Evolutionary conservation across 2,113 vertebrate genomes (phyloP), one percentile per base, ranked within the genome.

Genomic region (Oncorhynchus clarkii): DNA sequence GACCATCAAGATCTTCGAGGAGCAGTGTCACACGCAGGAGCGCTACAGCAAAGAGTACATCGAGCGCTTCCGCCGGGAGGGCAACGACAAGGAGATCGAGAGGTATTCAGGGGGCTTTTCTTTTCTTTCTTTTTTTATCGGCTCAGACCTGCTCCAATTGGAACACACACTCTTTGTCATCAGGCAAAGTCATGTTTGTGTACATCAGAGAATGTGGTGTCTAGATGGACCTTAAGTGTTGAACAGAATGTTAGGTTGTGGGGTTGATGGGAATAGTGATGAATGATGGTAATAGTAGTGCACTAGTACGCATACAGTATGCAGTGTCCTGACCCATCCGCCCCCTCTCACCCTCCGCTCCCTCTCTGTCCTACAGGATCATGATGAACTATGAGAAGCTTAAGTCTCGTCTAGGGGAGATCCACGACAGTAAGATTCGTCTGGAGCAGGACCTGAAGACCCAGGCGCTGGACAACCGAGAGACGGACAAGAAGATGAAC

Each of bases 1-100:
- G 91, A 99, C 97, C 83, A 99, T 99, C 91, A 96, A 97, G 93
- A 99, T 99, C 88, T 99, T 99, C 79, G 97, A 99, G 90, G 97
- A 99, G 68, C 97, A 99, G 85, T 98, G 97, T 85, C 95, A 96
- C 86, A 96, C 96, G 0, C 97, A 99, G 88, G 96, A 98, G 86
- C 93, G 94, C 76, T 94, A 95, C 89, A 96, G 96, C 91, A 96
- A 97, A 85, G 97, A 98, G 77, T 97, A 96, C 88, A 95, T 96
- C 0, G 96, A 99, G 84, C 92, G 95, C 49, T 96, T 96, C 88
- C 92, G 93, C 74, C 93, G 93, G 73, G 96, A 98, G 72, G 96
- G 95, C 39, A 97, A 96, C 31, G 96, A 97, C 88, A 96, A 96
- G 78, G 97, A 97, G 86, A 95, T 96, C 16, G 97, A 98, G 91